A percentile compares a stretch with the other conserved stretches of the same genome.
phyloP scores from a whole-genome alignment of 2,888 invertebrate genomes.

The Dicyrtomina minuta region DNA sequence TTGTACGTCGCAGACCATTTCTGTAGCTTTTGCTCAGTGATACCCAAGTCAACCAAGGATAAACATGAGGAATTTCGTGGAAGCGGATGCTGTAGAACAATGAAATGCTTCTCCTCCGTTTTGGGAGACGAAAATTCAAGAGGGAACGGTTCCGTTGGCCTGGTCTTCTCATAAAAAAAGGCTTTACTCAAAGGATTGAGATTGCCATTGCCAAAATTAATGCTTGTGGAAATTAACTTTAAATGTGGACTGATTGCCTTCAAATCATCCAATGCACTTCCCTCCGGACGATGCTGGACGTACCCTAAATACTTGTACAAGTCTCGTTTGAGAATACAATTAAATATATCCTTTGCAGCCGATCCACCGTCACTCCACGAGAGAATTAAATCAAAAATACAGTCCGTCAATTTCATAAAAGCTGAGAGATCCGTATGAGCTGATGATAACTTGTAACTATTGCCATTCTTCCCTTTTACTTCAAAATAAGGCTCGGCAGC shows the following conservation, averaged over 20 bases:
- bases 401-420: constrained; percentile 54
- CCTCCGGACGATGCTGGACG: constrained; percentile 28
- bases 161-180: constrained; percentile 40
- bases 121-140: constrained; percentile 31
- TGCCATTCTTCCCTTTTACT: constrained; percentile 39
- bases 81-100: background rate
- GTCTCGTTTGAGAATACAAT: constrained; percentile 35
- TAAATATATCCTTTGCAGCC: constrained; percentile 35
- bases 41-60: constrained; percentile 20
- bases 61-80: background rate
- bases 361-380: constrained; percentile 44
- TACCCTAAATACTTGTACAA: constrained; percentile 43
- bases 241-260: constrained; percentile 15
- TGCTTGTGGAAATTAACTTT: constrained; percentile 34
- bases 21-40: constrained; percentile 25
- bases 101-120: constrained; percentile 31
- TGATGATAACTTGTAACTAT: constrained; percentile 50
- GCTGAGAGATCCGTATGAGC: constrained; percentile 52
- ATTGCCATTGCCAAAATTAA: constrained; percentile 42
- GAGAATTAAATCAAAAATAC: constrained; percentile 54
- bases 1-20: constrained; percentile 33
- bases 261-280: background rate
- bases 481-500: constrained; percentile 46
- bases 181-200: constrained; percentile 44
- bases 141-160: constrained; percentile 15